Percentiles rank a stretch among this genome's conserved stretches.
Evolutionary conservation across 1,140 invertebrate species (phyloP).

Genomic region (Apis laboriosa): DNA sequence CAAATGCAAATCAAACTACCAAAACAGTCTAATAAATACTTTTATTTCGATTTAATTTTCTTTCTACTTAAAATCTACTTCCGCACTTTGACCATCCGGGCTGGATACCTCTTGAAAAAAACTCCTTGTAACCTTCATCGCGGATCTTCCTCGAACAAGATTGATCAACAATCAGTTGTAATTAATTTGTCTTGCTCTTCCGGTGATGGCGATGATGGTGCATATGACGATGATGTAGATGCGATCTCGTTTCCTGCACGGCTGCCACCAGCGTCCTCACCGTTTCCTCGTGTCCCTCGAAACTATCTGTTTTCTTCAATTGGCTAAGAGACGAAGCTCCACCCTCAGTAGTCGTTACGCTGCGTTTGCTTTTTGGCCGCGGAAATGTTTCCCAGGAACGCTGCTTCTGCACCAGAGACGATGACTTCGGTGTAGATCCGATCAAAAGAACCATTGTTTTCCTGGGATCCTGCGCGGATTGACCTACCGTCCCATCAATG

Average conservation of each 20-base stretch:
- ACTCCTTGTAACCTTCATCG: constrained; percentile 1
- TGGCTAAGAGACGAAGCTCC: constrained; percentile 71
- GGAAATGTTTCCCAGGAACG: constrained; percentile 86
- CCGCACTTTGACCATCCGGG: not conserved
- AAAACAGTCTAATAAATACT: not conserved
- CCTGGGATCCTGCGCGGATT: constrained; percentile 77
- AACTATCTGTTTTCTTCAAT: constrained; percentile 85
- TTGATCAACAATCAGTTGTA: not conserved
- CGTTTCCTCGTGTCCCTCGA: constrained; percentile 88
- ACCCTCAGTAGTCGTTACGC: constrained; percentile 41
- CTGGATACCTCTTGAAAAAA: constrained; percentile 16
- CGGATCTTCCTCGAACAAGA: not conserved
- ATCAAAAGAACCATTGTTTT: constrained; percentile 81
- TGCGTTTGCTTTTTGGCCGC: constrained; percentile 80
- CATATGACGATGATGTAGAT: constrained; percentile 74
- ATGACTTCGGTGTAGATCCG: constrained; percentile 75
- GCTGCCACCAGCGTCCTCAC: constrained; percentile 87
- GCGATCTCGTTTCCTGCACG: constrained; percentile 85
- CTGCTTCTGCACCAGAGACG: constrained; percentile 83
- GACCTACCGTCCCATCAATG: constrained; percentile 74
- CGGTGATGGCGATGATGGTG: constrained; percentile 78
- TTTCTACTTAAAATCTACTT: constrained; percentile 12
- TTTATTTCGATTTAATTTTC: constrained; percentile 5
- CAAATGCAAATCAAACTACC: constrained; percentile 6
- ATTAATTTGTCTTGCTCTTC: constrained; percentile 79